phyloP scores from a whole-genome alignment of 2,888 invertebrate species.

The Andrena hattorfiana region DNA sequence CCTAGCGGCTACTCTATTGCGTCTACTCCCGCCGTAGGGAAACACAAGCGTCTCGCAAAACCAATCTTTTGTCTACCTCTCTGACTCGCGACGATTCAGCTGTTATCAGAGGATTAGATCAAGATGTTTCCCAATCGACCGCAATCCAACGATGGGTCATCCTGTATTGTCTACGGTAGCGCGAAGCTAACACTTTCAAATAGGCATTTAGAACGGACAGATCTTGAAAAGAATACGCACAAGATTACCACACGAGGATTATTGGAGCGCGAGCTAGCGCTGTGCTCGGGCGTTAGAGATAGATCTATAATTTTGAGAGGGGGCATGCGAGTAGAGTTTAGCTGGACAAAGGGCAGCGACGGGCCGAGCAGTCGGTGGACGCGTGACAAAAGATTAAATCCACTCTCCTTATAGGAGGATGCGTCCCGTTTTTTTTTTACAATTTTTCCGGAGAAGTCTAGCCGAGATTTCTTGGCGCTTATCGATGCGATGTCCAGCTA shows the following conservation, averaged over 20 bases:
- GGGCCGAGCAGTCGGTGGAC: neutral
- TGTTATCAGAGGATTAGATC: constrained; percentile 32
- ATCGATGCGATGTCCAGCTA: constrained; percentile 9
- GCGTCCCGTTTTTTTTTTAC: constrained; percentile 3
- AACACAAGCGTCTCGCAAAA: constrained; percentile 2
- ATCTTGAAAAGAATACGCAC: neutral
- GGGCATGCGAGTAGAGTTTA: neutral
- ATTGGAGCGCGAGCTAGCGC: neutral
- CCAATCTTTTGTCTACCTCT: constrained; percentile 28
- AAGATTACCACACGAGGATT: neutral
- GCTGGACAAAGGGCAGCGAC: neutral
- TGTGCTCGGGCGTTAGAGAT: neutral
- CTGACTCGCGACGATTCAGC: neutral
- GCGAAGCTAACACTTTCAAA: neutral
- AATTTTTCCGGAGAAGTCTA: neutral
- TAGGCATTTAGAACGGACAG: neutral
- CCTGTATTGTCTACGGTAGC: neutral
- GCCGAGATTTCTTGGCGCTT: neutral
- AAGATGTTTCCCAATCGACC: constrained; percentile 28
- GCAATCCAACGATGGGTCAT: constrained; percentile 2
- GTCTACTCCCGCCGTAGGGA: neutral
- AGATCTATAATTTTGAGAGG: neutral
- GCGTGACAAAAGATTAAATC: constrained; percentile 22
- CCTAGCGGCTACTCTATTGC: neutral
- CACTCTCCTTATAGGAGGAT: constrained; percentile 6